Evolutionary conservation across 2,797 vertebrate species (phyloP).

Genomic region (Gadopsis marmoratus): DNA sequence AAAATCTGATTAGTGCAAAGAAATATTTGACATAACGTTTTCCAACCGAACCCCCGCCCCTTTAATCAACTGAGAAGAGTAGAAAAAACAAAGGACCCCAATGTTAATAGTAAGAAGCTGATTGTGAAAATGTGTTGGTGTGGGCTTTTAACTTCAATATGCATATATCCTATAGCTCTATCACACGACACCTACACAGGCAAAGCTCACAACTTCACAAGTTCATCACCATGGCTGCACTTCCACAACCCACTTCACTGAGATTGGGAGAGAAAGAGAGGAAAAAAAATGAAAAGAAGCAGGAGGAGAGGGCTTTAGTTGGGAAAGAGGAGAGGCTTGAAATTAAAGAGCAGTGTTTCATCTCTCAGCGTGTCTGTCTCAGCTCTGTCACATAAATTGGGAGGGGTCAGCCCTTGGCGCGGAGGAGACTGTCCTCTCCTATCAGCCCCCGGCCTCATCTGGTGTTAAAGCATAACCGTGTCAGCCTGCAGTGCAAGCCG

Average conservation of each 20-base stretch:
- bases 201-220: not conserved
- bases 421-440: conserved; percentile 63
- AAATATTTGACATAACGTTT: not conserved
- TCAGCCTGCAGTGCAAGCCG: conserved; percentile 61
- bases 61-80: not conserved
- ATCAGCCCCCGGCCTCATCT: conserved; percentile 71
- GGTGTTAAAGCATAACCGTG: conserved; percentile 68
- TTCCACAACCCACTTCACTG: conserved; percentile 32
- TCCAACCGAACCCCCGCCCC: not conserved
- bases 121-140: not conserved
- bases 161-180: not conserved
- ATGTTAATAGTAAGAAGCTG: not conserved
- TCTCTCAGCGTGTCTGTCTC: conserved; percentile 73
- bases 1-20: not conserved
- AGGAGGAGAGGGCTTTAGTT: conserved; percentile 37
- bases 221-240: conserved; percentile 18
- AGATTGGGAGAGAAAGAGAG: conserved; percentile 13
- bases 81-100: not conserved
- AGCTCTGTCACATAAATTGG: conserved; percentile 77
- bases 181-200: not conserved
- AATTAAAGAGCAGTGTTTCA: conserved; percentile 78
- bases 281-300: not conserved
- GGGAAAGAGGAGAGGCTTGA: conserved; percentile 77
- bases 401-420: conserved; percentile 70
- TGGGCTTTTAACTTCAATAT: not conserved